A percentile compares a stretch with the other conserved stretches of the same genome.
These are phyloP conservation scores for Mesitornis unicolor DNA, from an alignment of 2,113 vertebrate genomes.

Conservation along the genomic window DNA sequence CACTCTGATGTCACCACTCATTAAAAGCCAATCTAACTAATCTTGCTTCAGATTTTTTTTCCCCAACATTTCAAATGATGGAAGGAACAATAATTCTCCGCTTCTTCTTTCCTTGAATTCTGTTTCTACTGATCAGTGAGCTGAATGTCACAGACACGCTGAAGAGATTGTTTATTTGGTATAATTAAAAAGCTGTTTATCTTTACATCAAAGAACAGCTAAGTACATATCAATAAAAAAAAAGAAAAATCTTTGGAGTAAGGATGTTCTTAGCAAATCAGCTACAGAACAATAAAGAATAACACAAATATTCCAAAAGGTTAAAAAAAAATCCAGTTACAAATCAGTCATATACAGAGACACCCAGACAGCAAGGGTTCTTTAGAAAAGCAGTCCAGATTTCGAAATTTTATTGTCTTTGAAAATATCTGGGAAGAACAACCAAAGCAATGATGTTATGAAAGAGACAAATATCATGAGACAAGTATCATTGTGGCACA, in stretches of 20 bases:
- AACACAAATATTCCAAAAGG: neutral
- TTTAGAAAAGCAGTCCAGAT: neutral
- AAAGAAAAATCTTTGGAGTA: neutral
- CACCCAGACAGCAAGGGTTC: neutral
- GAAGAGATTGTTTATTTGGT: neutral
- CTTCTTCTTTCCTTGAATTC: neutral
- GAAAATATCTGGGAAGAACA: neutral
- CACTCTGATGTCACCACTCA: neutral
- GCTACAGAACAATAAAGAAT: neutral
- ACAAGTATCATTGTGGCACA: neutral
- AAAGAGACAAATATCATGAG: neutral
- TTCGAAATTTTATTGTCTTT: neutral
- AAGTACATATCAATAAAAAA: neutral
- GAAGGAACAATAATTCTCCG: neutral
- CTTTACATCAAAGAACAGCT: neutral
- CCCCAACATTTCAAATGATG: neutral
- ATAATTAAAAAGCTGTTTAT: neutral
- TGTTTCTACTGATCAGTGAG: neutral
- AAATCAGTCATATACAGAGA: neutral
- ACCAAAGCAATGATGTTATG: neutral
- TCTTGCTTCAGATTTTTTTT: neutral
- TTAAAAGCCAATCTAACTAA: neutral
- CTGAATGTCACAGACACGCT: neutral
- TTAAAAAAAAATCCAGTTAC: neutral
- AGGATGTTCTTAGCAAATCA: neutral